A percentile compares a stretch with the other conserved stretches of the same genome.
These are phyloP conservation scores for Atherinosoma microstoma DNA, from an alignment of 2,797 vertebrate genomes.

Conservation along the genomic window DNA sequence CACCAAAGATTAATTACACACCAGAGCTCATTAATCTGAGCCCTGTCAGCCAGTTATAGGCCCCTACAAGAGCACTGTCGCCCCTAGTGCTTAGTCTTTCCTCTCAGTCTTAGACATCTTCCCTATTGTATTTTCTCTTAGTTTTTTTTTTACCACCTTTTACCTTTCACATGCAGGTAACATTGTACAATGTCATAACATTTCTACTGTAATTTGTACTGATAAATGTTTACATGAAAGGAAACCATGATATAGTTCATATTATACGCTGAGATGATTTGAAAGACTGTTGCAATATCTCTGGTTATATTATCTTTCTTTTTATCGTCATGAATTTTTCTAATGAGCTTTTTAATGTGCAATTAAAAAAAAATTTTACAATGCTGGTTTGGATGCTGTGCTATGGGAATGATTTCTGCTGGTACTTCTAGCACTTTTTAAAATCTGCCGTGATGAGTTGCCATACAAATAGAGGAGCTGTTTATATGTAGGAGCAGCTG, in stretches of 20 bases:
- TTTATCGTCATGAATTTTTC: background rate
- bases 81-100: conserved; percentile 1
- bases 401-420: background rate
- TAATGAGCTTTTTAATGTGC: background rate
- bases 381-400: background rate
- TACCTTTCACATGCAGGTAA: background rate
- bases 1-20: conserved; percentile 69
- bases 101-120: conserved; percentile 5
- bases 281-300: background rate
- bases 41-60: conserved; percentile 44
- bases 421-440: too few species aligned
- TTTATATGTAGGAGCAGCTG: background rate
- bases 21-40: conserved; percentile 64
- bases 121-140: background rate
- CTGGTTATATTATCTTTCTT: background rate
- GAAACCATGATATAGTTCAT: background rate
- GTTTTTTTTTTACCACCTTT: background rate
- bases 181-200: background rate
- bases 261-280: background rate
- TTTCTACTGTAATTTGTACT: background rate
- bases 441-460: too few species aligned
- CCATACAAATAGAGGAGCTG: too few species aligned
- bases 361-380: too few species aligned
- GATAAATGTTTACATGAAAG: background rate
- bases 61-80: conserved; percentile 27